phyloP scores from a whole-genome alignment of 1,140 invertebrate genomes.

The Melipona quadrifasciata region DNA sequence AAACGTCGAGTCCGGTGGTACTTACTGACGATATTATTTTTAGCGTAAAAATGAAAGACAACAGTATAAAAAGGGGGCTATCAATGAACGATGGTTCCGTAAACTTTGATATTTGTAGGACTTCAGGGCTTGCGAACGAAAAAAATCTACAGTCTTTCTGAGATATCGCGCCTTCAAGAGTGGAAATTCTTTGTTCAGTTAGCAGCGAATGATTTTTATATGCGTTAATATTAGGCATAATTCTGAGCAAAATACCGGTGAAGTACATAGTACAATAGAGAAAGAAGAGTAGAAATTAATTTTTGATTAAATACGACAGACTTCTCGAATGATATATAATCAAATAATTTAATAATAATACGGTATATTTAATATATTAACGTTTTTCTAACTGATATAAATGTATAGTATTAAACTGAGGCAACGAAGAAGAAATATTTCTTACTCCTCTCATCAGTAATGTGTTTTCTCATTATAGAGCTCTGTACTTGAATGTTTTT shows the following conservation, averaged over 20 bases:
- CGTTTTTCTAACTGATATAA: slow-evolving; percentile 12
- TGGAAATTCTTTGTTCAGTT: not conserved
- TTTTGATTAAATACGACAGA: not conserved
- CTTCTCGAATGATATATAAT: slow-evolving; percentile 1
- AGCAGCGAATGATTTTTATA: slow-evolving; percentile 14
- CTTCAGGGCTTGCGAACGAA: not conserved
- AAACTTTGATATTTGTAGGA: slow-evolving; percentile 12
- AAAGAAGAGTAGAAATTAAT: not conserved
- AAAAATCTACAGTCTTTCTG: not conserved
- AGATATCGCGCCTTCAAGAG: not conserved
- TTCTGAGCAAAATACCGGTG: not conserved
- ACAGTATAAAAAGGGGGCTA: slow-evolving; percentile 8
- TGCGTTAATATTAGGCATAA: not conserved
- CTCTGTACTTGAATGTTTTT: not conserved
- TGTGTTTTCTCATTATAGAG: not conserved
- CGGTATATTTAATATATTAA: not conserved
- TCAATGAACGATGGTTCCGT: not conserved
- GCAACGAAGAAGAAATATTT: not conserved
- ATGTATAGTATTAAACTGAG: not conserved
- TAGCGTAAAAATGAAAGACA: slow-evolving; percentile 44
- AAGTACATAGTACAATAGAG: not conserved
- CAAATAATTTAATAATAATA: slow-evolving; percentile 11
- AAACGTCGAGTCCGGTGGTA: slow-evolving; percentile 19
- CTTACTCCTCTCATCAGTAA: slow-evolving; percentile 7
- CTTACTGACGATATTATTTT: slow-evolving; percentile 38